Conservation (phyloP, 2,888 invertebrate species). For the Lithophane semibrunnea region DNA sequence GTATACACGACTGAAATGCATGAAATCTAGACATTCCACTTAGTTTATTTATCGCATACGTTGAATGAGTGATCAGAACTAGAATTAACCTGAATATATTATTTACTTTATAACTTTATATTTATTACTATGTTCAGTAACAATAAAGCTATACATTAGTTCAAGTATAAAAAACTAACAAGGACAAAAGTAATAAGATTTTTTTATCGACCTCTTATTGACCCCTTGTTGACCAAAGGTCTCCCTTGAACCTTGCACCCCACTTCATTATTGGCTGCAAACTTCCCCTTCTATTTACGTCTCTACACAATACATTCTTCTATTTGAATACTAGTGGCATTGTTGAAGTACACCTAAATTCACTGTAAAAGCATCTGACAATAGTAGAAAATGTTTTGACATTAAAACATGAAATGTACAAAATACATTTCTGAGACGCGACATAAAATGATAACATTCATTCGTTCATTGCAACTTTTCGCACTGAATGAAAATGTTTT, state of each 20-base stretch:
- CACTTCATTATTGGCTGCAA: conserved; percentile 23
- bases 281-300: conserved; percentile 14
- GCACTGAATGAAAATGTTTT: conserved; percentile 31
- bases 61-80: neutral
- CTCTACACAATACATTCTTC: neutral
- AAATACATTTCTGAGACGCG: conserved; percentile 26
- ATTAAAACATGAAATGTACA: conserved; percentile 26
- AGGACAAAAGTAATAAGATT: conserved; percentile 4
- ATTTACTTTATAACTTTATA: neutral
- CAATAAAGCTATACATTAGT: conserved; percentile 1
- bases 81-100: neutral
- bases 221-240: conserved; percentile 18
- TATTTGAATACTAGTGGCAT: conserved; percentile 7
- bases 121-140: neutral
- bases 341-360: neutral
- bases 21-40: neutral
- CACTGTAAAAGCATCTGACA: conserved; percentile 7
- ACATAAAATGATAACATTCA: conserved; percentile 42
- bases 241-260: conserved; percentile 30
- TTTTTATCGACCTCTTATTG: conserved; percentile 13
- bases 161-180: neutral
- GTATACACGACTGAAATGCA: neutral
- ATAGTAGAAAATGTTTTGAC: conserved; percentile 17
- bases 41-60: neutral
- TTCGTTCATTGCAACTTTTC: conserved; percentile 18